phyloP scores from a whole-genome alignment of 2,797 vertebrate genomes.

The Capromys pilorides region DNA sequence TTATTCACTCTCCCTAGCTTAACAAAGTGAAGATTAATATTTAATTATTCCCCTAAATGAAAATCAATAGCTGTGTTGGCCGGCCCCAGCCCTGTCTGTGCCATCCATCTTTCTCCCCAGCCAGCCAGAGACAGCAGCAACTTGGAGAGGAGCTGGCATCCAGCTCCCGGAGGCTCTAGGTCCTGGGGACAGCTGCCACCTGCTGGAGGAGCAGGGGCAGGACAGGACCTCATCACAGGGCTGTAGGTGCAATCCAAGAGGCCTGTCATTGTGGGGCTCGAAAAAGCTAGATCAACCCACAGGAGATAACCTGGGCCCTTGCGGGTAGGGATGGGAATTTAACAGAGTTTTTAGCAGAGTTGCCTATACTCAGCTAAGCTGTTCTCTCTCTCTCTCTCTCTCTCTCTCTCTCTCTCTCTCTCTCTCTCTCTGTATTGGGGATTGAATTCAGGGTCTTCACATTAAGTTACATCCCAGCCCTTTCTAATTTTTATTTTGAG shows the following conservation, averaged over 20 bases:
- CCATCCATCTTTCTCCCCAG: slow-evolving; percentile 70
- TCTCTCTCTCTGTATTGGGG: not conserved
- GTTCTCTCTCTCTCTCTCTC: not conserved
- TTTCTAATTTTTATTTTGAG: not conserved
- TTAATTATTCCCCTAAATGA: slow-evolving; percentile 89
- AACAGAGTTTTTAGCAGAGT: not conserved
- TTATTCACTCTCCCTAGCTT: slow-evolving; percentile 84
- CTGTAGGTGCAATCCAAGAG: not conserved
- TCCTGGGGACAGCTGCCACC: slow-evolving; percentile 59
- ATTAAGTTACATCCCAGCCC: not conserved
- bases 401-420: not conserved
- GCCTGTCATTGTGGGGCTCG: not conserved
- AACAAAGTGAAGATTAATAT: slow-evolving; percentile 91
- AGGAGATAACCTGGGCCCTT: not conserved
- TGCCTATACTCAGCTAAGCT: not conserved
- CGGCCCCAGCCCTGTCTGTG: slow-evolving; percentile 80
- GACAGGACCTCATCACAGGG: not conserved
- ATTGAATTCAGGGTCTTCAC: not conserved
- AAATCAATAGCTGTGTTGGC: slow-evolving; percentile 85
- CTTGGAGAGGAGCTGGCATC: not conserved
- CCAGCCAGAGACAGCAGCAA: slow-evolving; percentile 56
- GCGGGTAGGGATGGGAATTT: not conserved
- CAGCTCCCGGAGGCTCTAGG: not conserved
- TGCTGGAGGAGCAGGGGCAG: slow-evolving; percentile 59
- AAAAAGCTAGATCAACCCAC: not conserved